Evolutionary conservation across 2,888 invertebrate species (phyloP).

Genomic region (Leptopilina syphax): DNA sequence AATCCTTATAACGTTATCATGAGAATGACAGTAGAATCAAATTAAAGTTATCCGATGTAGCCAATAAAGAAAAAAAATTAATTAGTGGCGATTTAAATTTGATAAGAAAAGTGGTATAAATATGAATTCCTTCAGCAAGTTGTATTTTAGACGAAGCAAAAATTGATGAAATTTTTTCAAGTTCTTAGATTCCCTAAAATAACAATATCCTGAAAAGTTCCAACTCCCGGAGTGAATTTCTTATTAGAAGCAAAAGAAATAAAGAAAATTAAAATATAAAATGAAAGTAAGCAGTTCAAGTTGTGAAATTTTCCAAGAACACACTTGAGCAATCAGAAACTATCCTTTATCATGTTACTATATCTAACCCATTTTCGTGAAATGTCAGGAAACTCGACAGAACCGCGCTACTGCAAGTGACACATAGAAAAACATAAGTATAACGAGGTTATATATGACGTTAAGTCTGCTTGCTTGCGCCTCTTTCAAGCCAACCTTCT

Average conservation of each 20-base stretch:
- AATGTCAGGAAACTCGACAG: slow-evolving; percentile 3
- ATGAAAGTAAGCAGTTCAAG: neutral
- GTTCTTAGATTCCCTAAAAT: too few relatives aligned
- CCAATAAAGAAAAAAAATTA: too few relatives aligned
- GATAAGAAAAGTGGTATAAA: too few relatives aligned
- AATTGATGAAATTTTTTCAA: too few relatives aligned
- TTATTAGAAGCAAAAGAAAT: neutral
- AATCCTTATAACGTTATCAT: neutral
- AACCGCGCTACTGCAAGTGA: slow-evolving; percentile 17
- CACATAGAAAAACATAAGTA: slow-evolving; percentile 17
- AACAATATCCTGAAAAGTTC: too few relatives aligned
- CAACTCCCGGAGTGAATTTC: too few relatives aligned
- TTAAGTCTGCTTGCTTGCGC: neutral
- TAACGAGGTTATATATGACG: slow-evolving; percentile 16
- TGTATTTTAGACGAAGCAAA: too few relatives aligned
- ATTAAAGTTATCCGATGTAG: neutral
- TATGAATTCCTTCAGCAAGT: too few relatives aligned
- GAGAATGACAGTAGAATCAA: neutral
- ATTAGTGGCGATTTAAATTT: too few relatives aligned
- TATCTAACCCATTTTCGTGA: slow-evolving; percentile 1
- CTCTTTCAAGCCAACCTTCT: neutral
- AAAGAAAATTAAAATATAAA: neutral
- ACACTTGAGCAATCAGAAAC: neutral
- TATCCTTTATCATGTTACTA: slow-evolving; percentile 5
- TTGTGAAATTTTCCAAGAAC: neutral